phyloP scores from a whole-genome alignment of 2,113 vertebrate species.

The Peromyscus californicus region DNA sequence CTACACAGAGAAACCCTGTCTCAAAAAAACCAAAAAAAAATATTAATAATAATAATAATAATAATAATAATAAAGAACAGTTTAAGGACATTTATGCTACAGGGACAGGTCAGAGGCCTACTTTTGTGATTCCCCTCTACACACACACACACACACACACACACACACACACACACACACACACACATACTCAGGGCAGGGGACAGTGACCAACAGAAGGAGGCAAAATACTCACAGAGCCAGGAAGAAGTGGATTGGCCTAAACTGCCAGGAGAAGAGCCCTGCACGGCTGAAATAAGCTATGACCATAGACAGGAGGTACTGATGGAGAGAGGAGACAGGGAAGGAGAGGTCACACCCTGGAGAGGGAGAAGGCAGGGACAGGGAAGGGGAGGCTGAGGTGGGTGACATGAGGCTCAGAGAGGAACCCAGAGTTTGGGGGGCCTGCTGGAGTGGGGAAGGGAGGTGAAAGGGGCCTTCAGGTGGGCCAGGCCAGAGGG shows the following conservation, averaged over 20 bases:
- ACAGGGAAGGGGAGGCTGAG: not conserved
- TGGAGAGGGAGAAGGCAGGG: not conserved
- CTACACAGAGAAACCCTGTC: too few species aligned
- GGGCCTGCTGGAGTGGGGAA: not conserved
- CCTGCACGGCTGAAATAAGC: slow-evolving; percentile 52
- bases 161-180: too few species aligned
- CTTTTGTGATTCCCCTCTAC: not conserved
- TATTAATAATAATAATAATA: too few species aligned
- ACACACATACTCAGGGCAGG: not conserved
- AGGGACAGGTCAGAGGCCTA: not conserved
- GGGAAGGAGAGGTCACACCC: not conserved
- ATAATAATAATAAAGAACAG: not conserved
- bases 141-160: too few species aligned
- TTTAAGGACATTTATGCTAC: not conserved
- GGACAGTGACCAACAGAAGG: rapidly evolving
- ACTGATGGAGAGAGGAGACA: slow-evolving; percentile 43
- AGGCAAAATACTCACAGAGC: slow-evolving; percentile 68
- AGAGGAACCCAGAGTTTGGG: not conserved
- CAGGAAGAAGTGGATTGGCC: slow-evolving; percentile 66
- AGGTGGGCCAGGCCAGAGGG: too few species aligned
- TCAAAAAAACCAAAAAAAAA: too few species aligned
- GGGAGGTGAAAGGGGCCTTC: not conserved
- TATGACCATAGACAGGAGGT: slow-evolving; percentile 70
- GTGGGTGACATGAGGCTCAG: not conserved
- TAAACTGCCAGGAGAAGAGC: slow-evolving; percentile 64